Conservation (phyloP, 2,888 invertebrate species). For the Habrosyne pyritoides region DNA sequence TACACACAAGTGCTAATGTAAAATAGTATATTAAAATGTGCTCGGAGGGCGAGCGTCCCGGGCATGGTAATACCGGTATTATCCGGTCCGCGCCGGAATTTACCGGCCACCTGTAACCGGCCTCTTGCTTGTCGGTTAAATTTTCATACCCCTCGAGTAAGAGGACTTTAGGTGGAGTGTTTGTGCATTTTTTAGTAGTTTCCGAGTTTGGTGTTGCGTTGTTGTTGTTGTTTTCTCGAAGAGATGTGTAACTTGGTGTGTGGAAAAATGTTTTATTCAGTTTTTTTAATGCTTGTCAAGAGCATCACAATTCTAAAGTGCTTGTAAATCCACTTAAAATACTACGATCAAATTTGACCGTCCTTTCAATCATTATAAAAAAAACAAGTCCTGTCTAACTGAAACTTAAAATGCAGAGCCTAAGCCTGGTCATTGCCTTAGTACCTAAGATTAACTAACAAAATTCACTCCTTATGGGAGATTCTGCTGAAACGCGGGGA, state of each 20-base stretch:
- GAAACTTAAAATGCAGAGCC: too few relatives aligned
- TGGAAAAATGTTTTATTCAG: not conserved
- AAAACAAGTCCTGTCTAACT: too few relatives aligned
- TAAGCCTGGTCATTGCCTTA: too few relatives aligned
- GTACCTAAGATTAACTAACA: too few relatives aligned
- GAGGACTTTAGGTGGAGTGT: conserved; percentile 50
- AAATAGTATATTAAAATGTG: conserved; percentile 3
- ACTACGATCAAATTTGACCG: too few relatives aligned
- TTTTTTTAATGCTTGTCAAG: not conserved
- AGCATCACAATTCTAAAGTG: too few relatives aligned
- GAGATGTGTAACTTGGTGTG: conserved; percentile 16
- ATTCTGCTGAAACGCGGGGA: too few relatives aligned
- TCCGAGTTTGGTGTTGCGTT: conserved; percentile 20
- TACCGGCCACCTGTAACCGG: conserved; percentile 72
- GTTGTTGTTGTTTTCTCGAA: conserved; percentile 17
- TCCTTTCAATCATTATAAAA: too few relatives aligned
- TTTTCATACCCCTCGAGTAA: conserved; percentile 60
- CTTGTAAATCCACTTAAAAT: not conserved
- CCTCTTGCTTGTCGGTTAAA: conserved; percentile 48
- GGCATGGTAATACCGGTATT: conserved; percentile 46
- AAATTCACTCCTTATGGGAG: too few relatives aligned
- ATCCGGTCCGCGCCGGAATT: conserved; percentile 57
- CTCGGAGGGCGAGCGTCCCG: conserved; percentile 27
- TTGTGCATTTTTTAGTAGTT: conserved; percentile 60
- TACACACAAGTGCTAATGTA: conserved; percentile 5